Percentiles rank a stretch among this genome's conserved stretches.
Evolutionary conservation across 2,797 vertebrate genomes (phyloP).

Genomic region (Ctenosaura bakeri): DNA sequence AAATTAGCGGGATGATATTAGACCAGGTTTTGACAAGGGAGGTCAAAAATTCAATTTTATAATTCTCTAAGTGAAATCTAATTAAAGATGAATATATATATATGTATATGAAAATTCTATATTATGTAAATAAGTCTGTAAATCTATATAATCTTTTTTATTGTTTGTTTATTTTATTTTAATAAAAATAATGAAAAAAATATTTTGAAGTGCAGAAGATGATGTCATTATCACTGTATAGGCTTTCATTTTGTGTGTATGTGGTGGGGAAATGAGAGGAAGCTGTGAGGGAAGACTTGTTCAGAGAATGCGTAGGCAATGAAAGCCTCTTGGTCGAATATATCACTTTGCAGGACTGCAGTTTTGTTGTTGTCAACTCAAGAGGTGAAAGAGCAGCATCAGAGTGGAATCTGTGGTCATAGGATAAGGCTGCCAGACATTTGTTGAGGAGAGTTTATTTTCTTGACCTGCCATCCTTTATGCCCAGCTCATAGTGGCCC

Average conservation of each 20-base stretch:
- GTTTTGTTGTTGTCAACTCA: not conserved
- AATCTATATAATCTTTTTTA: too few relatives aligned
- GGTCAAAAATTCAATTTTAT: too few relatives aligned
- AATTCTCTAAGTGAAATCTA: too few relatives aligned
- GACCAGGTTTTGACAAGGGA: too few relatives aligned
- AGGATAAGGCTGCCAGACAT: not conserved
- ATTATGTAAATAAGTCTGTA: too few relatives aligned
- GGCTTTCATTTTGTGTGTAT: not conserved
- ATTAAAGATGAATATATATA: too few relatives aligned
- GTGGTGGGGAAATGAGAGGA: too few relatives aligned
- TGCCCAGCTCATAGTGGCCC: not conserved
- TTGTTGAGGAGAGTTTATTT: not conserved
- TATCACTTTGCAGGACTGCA: not conserved
- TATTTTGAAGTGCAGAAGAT: not conserved
- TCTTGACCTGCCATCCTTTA: not conserved
- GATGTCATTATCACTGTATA: not conserved
- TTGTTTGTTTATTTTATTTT: too few relatives aligned
- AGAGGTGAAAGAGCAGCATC: not conserved
- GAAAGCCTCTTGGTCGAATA: not conserved
- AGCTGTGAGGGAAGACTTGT: not conserved
- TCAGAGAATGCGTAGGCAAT: not conserved
- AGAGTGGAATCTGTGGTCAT: not conserved
- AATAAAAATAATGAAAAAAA: too few relatives aligned
- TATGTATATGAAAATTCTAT: too few relatives aligned
- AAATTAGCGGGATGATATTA: too few relatives aligned